A percentile compares a stretch with the other conserved stretches of the same genome.
phyloP scores from a whole-genome alignment of 2,797 vertebrate genomes.

The Dryobates pubescens region DNA sequence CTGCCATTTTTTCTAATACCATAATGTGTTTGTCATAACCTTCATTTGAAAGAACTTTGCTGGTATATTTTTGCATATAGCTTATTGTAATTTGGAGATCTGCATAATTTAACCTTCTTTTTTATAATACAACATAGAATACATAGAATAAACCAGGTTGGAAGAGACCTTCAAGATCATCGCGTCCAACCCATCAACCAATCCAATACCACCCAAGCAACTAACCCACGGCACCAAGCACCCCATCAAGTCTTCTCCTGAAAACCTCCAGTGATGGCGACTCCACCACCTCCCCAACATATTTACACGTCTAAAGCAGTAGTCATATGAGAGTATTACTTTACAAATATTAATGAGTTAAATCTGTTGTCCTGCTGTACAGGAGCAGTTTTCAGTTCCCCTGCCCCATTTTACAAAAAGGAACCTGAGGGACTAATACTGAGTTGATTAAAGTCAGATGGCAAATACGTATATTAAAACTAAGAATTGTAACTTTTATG shows the following conservation, averaged over 20 bases:
- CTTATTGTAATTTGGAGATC: conserved; percentile 16
- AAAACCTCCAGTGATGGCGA: no score
- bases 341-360: conserved; percentile 5
- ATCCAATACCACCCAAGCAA: no score
- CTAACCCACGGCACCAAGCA: no score
- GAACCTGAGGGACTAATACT: not conserved
- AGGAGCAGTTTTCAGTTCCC: not conserved
- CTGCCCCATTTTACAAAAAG: not conserved
- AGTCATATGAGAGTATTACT: not conserved
- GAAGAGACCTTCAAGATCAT: no score
- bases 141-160: no score
- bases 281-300: no score
- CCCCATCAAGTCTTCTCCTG: no score
- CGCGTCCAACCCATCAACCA: no score
- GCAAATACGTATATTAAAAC: not conserved
- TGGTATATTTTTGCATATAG: conserved; percentile 19
- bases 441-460: not conserved
- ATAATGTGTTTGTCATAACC: conserved; percentile 12
- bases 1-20: conserved; percentile 23
- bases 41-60: not conserved
- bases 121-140: conserved; percentile 45
- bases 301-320: conserved; percentile 27
- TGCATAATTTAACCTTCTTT: conserved; percentile 10
- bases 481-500: not conserved
- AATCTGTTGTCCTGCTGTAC: not conserved